These are phyloP conservation scores for Lepisosteus osseus DNA, from an alignment of 2,113 vertebrate genomes.

Conservation along the genomic window DNA sequence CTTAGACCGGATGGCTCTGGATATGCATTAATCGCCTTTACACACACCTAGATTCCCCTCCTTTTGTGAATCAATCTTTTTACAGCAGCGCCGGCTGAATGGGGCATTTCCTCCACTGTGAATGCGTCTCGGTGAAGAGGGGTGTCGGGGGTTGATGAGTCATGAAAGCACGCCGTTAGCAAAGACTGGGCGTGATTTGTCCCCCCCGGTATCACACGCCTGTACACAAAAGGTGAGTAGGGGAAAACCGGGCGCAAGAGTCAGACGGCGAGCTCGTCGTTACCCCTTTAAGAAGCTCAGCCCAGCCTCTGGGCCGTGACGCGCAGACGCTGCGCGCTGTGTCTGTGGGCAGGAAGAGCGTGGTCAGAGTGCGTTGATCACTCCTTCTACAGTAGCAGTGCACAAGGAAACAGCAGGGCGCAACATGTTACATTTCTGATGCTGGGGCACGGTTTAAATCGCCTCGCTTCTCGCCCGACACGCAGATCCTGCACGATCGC, in stretches of 20 bases:
- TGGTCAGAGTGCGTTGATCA: constrained; percentile 40
- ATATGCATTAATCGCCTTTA: no score
- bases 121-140: no score
- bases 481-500: constrained; percentile 44
- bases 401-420: constrained; percentile 44
- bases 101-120: no score
- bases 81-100: no score
- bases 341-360: constrained; percentile 60
- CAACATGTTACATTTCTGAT: constrained; percentile 54
- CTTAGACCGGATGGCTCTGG: no score
- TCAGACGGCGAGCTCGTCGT: constrained; percentile 35
- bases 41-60: no score
- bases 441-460: constrained; percentile 44
- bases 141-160: no score
- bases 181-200: no score
- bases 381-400: constrained; percentile 55
- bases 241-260: constrained; percentile 8
- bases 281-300: constrained; percentile 64
- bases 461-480: constrained; percentile 25
- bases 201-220: no score
- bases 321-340: constrained; percentile 54
- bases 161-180: no score
- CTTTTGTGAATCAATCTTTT: no score
- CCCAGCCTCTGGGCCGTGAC: constrained; percentile 45
- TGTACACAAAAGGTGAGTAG: no score